Evolutionary conservation across 2,888 invertebrate species (phyloP).

Genomic region (Stegana nigrithorax): DNA sequence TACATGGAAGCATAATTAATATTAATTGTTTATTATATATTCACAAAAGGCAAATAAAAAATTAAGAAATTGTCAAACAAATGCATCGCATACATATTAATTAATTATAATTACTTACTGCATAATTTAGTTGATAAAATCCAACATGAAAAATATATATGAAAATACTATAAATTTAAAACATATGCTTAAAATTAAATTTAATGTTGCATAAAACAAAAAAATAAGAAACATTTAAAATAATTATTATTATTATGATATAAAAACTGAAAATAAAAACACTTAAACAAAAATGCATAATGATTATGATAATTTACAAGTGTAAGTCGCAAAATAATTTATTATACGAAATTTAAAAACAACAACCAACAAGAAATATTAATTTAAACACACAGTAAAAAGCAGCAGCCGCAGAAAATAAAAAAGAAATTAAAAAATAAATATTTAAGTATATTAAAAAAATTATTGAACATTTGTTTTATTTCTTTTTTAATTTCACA

Average conservation of each 20-base stretch:
- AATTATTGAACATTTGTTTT: constrained; percentile 16
- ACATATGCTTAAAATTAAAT: constrained; percentile 21
- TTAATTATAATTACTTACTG: constrained; percentile 12
- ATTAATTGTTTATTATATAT: too few relatives aligned
- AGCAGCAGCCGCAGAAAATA: constrained; percentile 25
- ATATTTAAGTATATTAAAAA: constrained; percentile 21
- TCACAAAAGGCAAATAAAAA: constrained; percentile 35
- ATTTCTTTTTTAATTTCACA: not conserved
- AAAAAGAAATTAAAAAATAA: constrained; percentile 28
- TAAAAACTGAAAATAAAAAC: not conserved
- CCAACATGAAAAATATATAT: constrained; percentile 20
- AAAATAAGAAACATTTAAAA: constrained; percentile 16
- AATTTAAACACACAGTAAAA: constrained; percentile 21
- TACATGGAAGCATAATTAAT: too few relatives aligned
- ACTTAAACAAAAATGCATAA: constrained; percentile 18
- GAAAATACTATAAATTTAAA: constrained; percentile 12
- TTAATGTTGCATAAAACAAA: constrained; percentile 28
- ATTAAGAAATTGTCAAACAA: constrained; percentile 30
- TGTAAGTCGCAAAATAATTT: constrained; percentile 18
- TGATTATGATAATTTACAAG: constrained; percentile 22
- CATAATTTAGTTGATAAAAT: constrained; percentile 22
- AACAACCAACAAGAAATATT: constrained; percentile 24
- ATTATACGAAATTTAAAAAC: constrained; percentile 21
- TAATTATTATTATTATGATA: too few relatives aligned
- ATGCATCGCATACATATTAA: constrained; percentile 4